phyloP scores from a whole-genome alignment of 2,888 invertebrate genomes.

The Hofmannophila pseudospretella region DNA sequence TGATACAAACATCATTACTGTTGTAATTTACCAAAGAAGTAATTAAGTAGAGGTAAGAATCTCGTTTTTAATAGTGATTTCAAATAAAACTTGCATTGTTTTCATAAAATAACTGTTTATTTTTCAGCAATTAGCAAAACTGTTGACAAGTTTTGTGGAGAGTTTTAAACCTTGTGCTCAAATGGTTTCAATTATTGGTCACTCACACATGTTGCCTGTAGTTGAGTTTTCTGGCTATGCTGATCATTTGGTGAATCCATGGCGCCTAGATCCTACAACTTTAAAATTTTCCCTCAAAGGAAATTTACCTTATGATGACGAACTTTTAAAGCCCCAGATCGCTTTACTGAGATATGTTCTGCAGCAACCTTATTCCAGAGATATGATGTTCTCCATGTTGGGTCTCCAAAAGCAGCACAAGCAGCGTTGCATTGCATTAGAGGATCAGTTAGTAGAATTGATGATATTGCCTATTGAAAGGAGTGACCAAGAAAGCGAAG shows the following conservation, averaged over 20 bases:
- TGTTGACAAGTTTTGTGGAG: conserved; percentile 93
- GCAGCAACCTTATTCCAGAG: conserved; percentile 96
- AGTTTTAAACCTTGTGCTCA: conserved; percentile 96
- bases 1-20: no score
- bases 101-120: no score
- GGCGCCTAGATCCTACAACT: conserved; percentile 94
- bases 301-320: conserved; percentile 92
- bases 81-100: no score
- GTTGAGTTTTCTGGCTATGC: conserved; percentile 95
- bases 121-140: conserved; percentile 87
- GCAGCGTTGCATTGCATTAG: conserved; percentile 90
- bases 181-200: conserved; percentile 96
- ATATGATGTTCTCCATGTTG: conserved; percentile 97
- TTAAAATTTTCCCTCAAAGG: conserved; percentile 79
- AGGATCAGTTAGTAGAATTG: conserved; percentile 94
- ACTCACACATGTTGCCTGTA: conserved; percentile 94
- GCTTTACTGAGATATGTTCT: conserved; percentile 91
- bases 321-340: conserved; percentile 92
- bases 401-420: conserved; percentile 95
- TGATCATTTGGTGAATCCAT: conserved; percentile 93
- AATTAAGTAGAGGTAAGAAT: no score
- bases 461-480: conserved; percentile 95
- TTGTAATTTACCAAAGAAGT: no score
- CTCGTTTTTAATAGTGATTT: no score
- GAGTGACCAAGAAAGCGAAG: conserved; percentile 83